Evolutionary conservation across 2,888 invertebrate species (phyloP), one percentile per base, ranked within the genome.

Genomic region (Tholera decimalis): DNA sequence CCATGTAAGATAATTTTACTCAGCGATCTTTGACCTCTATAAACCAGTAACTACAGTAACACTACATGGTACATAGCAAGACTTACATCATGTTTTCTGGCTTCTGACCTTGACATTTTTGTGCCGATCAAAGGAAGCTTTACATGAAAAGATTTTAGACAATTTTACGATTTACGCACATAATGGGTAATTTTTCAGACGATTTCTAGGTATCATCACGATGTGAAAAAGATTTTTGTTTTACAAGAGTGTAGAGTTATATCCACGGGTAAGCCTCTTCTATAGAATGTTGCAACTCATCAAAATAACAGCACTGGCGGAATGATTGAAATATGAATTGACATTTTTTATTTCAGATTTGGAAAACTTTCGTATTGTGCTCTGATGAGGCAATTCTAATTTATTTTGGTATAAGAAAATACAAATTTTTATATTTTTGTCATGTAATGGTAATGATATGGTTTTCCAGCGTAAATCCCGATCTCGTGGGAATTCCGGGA

Each of bases 311-410:
- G 18, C 33, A 8, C 13, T 22, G 0, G 11, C 0, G 8, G 13
- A 20, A 26, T 22, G 13, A 66, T 35, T 47, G 18, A 57, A 57
- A 18, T 66, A 22, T 13, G 49, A 65, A 65, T 64, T 30, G 1
- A 0, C 4, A 15, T 24, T 43, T 18, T 13, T 11, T 5, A 22
- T 51, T 7, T 26, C 26, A 4, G 20, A 22, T 35, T 53, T 18
- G 28, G 8, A 24, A 28, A 64, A 41, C 2, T 35, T 62, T 64
- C 2, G 13, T 15, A 9, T 22, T 35, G 22, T 28, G 26, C 4
- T 43, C 53, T 35, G 53, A 35, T 35, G 28, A 53, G 22, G 11
- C 13, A n/a, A 43, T 43, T 63, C 1, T 18, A 43, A 28, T 64
- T 63, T 51, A n/a, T n/a, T n/a, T n/a, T n/a, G n/a, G n/a, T n/a